Percentiles rank a stretch among this genome's conserved stretches.
These are phyloP conservation scores for Thymallus thymallus DNA, from an alignment of 2,113 vertebrate genomes.

Conservation along the genomic window DNA sequence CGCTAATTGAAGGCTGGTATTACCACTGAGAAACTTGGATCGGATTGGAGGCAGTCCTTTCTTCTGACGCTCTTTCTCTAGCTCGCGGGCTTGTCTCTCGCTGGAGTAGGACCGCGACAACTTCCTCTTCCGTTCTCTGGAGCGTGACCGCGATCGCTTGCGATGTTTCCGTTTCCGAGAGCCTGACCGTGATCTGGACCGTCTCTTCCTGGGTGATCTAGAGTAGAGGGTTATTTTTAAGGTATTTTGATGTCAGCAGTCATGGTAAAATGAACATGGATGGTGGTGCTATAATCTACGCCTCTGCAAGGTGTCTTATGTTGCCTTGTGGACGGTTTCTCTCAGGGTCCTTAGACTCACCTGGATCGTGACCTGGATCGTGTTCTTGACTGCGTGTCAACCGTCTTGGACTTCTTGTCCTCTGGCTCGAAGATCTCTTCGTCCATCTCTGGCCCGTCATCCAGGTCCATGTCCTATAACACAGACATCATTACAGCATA, in stretches of 20 bases:
- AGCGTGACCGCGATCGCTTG: conserved; percentile 92
- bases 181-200: conserved; percentile 92
- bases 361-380: conserved; percentile 94
- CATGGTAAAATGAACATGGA: too few species aligned
- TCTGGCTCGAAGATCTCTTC: conserved; percentile 91
- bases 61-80: conserved; percentile 95
- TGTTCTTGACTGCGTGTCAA: conserved; percentile 85
- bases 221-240: neutral
- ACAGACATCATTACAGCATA: neutral
- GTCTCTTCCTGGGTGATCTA: conserved; percentile 92
- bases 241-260: too few species aligned
- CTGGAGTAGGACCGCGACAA: conserved; percentile 93
- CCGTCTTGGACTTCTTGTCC: conserved; percentile 79
- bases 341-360: conserved; percentile 56
- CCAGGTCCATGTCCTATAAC: conserved; percentile 81
- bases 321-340: neutral
- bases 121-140: conserved; percentile 94
- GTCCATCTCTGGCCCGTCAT: conserved; percentile 91
- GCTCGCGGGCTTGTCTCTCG: conserved; percentile 88
- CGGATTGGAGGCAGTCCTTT: conserved; percentile 93
- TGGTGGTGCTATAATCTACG: too few species aligned
- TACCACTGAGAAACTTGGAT: conserved; percentile 93
- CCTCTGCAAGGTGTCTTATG: too few species aligned
- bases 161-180: conserved; percentile 96
- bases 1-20: neutral